Evolutionary conservation across 2,888 invertebrate genomes (phyloP).

Genomic region (Griposia aprilina): DNA sequence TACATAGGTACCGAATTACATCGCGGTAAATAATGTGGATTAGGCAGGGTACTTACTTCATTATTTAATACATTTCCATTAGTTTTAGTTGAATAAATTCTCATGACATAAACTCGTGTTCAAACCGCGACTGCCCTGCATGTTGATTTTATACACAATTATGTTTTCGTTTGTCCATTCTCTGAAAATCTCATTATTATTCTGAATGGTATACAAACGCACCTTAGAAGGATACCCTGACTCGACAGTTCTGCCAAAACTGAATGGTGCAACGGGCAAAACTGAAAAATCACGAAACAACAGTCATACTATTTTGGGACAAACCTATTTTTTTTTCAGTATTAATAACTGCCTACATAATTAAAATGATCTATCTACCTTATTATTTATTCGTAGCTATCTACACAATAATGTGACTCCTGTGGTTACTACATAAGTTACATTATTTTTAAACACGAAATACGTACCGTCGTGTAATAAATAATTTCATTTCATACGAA

Average conservation of each 20-base stretch:
- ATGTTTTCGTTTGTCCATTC: slow-evolving; percentile 37
- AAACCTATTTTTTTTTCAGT: not conserved
- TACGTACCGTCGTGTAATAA: not conserved
- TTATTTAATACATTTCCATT: not conserved
- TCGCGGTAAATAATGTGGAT: not conserved
- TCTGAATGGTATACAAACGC: slow-evolving; percentile 32
- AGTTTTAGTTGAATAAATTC: slow-evolving; percentile 28
- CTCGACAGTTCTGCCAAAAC: slow-evolving; percentile 19
- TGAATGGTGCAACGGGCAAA: not conserved
- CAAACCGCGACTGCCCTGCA: slow-evolving; percentile 14
- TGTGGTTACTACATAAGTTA: not conserved
- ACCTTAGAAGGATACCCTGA: slow-evolving; percentile 22
- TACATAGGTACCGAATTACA: not conserved
- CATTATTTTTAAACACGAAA: too few species aligned
- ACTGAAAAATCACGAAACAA: slow-evolving; percentile 31
- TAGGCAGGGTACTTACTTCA: not conserved
- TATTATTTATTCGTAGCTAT: too few species aligned
- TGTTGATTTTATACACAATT: slow-evolving; percentile 34
- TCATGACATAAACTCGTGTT: slow-evolving; percentile 2
- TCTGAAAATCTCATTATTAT: slow-evolving; percentile 52
- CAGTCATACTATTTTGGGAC: not conserved
- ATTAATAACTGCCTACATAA: not conserved
- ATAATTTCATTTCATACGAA: slow-evolving; percentile 3
- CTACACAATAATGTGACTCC: not conserved
- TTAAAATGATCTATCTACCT: not conserved